These are phyloP conservation scores for Setophaga kirtlandii DNA, from an alignment of 2,113 vertebrate genomes.

Conservation along the genomic window DNA sequence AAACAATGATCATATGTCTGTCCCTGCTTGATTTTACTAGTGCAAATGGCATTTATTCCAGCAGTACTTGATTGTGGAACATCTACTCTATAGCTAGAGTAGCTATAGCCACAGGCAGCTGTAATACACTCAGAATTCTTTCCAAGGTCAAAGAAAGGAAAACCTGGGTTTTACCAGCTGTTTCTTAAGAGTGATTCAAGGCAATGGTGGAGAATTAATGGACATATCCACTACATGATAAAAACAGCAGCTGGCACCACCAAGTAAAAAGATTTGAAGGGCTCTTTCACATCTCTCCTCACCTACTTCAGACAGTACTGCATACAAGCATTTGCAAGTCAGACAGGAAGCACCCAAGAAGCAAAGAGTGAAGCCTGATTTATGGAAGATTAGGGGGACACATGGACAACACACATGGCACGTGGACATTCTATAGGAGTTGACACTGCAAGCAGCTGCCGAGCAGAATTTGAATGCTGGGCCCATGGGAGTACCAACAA, in stretches of 20 bases:
- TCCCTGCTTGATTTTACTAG: not conserved
- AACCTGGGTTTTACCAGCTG: not conserved
- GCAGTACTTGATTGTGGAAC: not conserved
- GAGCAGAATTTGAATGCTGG: not conserved
- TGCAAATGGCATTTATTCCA: not conserved
- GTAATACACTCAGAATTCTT: not conserved
- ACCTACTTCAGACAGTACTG: not conserved
- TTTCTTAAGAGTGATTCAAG: not conserved
- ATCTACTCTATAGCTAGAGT: not conserved
- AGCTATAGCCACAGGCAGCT: not conserved
- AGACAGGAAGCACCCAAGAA: not conserved
- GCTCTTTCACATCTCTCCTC: not conserved
- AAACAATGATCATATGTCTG: not conserved
- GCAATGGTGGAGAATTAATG: not conserved
- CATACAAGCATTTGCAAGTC: not conserved
- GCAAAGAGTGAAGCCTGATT: not conserved
- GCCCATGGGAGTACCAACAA: not conserved
- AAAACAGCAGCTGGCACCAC: not conserved
- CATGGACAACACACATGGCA: not conserved
- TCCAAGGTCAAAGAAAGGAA: not conserved
- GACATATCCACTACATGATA: not conserved
- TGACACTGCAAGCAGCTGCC: not conserved
- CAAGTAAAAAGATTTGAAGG: not conserved
- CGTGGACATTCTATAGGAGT: not conserved
- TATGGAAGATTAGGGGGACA: not conserved